Evolutionary conservation across 2,797 vertebrate species (phyloP).

Genomic region (Coregonus ussuriensis): DNA sequence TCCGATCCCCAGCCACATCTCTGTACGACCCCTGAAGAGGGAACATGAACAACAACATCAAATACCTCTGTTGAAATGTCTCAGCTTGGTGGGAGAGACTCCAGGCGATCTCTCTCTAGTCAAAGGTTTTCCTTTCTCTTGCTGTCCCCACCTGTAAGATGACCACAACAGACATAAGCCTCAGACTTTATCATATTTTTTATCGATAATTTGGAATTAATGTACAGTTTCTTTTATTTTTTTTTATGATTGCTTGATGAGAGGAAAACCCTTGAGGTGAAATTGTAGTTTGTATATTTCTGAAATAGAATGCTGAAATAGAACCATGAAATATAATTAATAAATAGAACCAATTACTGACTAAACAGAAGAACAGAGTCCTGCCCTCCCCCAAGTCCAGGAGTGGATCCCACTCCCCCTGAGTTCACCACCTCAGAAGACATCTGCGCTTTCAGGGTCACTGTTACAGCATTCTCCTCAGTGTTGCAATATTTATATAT

Average conservation of each 20-base stretch:
- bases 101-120: not conserved
- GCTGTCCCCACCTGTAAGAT: not conserved
- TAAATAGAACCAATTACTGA: not conserved
- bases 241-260: too few relatives aligned
- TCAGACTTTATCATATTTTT: not conserved
- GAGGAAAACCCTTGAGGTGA: too few relatives aligned
- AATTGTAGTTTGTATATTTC: not conserved
- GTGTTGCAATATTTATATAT: not conserved
- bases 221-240: not conserved
- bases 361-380: not conserved
- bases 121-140: too few relatives aligned
- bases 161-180: not conserved
- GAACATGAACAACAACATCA: slow-evolving; percentile 7
- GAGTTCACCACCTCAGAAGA: not conserved
- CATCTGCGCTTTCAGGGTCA: not conserved
- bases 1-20: slow-evolving; percentile 27
- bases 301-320: not conserved
- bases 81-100: not conserved
- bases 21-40: not conserved
- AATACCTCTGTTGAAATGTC: not conserved
- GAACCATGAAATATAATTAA: not conserved
- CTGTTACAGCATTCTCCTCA: not conserved
- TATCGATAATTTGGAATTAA: not conserved
- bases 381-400: not conserved
- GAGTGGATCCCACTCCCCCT: not conserved